These are phyloP conservation scores for Anadara kagoshimensis DNA, from an alignment of 1,140 invertebrate species.

Conservation along the genomic window DNA sequence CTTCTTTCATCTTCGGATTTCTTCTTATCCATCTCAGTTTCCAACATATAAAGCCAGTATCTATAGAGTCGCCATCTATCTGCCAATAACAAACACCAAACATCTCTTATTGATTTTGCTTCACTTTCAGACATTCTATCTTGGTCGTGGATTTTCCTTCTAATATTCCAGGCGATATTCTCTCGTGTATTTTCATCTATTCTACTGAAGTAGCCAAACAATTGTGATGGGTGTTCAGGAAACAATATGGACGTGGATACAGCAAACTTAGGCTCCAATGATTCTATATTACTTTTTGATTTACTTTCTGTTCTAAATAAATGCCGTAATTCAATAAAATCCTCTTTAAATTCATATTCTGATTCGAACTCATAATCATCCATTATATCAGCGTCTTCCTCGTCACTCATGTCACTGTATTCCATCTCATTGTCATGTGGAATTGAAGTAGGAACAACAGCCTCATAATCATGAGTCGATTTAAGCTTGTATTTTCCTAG, in stretches of 20 bases:
- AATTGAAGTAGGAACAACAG: background rate
- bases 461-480: background rate
- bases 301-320: too few relatives aligned
- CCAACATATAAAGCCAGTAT: conserved; percentile 56
- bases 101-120: conserved; percentile 23
- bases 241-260: background rate
- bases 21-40: conserved; percentile 9
- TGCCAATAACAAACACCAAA: conserved; percentile 54
- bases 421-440: background rate
- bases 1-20: conserved; percentile 9
- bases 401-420: too few relatives aligned
- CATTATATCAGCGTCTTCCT: too few relatives aligned
- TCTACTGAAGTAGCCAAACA: background rate
- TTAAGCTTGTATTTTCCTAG: background rate
- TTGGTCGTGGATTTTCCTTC: background rate
- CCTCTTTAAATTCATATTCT: too few relatives aligned
- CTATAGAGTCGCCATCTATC: conserved; percentile 68
- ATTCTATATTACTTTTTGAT: background rate
- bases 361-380: too few relatives aligned
- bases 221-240: too few relatives aligned
- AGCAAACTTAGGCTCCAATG: background rate
- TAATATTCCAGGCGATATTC: background rate
- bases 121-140: conserved; percentile 25
- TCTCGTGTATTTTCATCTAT: background rate
- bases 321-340: background rate